Percentiles rank a stretch among this genome's conserved stretches.
Evolutionary conservation across 1,140 invertebrate genomes (phyloP).

Genomic region (Choristoneura fumiferana): DNA sequence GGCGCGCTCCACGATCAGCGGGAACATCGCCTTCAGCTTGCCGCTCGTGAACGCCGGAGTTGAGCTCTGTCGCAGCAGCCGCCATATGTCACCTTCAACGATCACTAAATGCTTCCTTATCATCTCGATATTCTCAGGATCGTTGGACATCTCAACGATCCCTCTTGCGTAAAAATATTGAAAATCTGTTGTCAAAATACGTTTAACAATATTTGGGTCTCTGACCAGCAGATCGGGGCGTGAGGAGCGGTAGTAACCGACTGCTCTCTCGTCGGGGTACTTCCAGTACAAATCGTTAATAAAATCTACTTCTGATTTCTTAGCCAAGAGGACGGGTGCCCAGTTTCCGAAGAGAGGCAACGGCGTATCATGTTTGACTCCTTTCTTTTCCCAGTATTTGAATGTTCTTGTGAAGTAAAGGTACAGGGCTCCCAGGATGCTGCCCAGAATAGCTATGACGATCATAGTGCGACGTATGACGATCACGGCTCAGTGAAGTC

Average conservation of each 20-base stretch:
- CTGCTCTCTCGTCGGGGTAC: constrained; percentile 1
- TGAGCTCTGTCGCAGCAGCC: constrained; percentile 70
- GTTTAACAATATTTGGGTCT: constrained; percentile 77
- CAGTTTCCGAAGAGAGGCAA: neutral
- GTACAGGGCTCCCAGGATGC: no score
- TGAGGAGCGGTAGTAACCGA: neutral
- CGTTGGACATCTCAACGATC: neutral
- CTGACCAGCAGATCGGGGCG: constrained; percentile 53
- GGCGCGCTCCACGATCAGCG: constrained; percentile 60
- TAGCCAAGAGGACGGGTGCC: neutral
- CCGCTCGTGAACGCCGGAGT: constrained; percentile 80
- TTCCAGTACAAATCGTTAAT: constrained; percentile 1
- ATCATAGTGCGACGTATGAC: no score
- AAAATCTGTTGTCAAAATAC: constrained; percentile 77
- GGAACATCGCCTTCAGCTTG: no score
- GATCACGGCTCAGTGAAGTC: no score
- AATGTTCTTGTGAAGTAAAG: constrained; percentile 1
- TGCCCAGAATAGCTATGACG: no score
- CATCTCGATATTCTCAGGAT: constrained; percentile 22
- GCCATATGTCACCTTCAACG: no score
- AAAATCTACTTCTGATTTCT: neutral
- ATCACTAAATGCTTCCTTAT: constrained; percentile 30
- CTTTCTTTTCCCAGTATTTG: no score
- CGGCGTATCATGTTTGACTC: constrained; percentile 7
- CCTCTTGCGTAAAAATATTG: constrained; percentile 47